phyloP scores from a whole-genome alignment of 2,888 invertebrate genomes.

The Rhyacophila evoluta region DNA sequence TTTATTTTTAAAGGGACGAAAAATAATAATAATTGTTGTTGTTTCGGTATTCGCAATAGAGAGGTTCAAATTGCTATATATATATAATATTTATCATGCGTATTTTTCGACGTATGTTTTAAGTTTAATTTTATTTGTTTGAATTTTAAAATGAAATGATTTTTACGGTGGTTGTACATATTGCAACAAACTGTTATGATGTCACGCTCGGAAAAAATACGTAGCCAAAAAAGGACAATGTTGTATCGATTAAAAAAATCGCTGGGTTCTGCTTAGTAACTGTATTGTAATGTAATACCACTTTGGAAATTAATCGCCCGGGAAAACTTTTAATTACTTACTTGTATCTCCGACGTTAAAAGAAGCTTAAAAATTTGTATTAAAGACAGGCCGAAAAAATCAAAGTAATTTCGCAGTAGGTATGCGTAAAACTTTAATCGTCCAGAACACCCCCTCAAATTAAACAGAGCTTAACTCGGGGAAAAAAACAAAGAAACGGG shows the following conservation, averaged over 20 bases:
- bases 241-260: constrained; percentile 43
- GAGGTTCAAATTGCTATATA: no score
- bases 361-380: constrained; percentile 49
- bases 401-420: constrained; percentile 73
- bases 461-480: constrained; percentile 69
- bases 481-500: constrained; percentile 53
- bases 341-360: constrained; percentile 47
- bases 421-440: constrained; percentile 74
- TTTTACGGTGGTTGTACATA: no score
- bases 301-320: constrained; percentile 53
- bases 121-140: no score
- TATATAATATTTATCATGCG: no score
- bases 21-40: no score
- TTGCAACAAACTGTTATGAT: no score
- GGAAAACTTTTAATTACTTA: constrained; percentile 54
- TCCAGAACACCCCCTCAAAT: constrained; percentile 72
- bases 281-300: constrained; percentile 40
- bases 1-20: no score
- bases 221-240: background rate
- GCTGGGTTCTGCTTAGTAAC: constrained; percentile 36
- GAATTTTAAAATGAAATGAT: no score
- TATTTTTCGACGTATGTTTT: no score
- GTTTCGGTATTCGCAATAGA: no score
- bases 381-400: constrained; percentile 55
- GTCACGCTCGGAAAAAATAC: background rate